Base-by-base conservation (phyloP, 2,113 vertebrate species). In the Anseranas semipalmata region DNA sequence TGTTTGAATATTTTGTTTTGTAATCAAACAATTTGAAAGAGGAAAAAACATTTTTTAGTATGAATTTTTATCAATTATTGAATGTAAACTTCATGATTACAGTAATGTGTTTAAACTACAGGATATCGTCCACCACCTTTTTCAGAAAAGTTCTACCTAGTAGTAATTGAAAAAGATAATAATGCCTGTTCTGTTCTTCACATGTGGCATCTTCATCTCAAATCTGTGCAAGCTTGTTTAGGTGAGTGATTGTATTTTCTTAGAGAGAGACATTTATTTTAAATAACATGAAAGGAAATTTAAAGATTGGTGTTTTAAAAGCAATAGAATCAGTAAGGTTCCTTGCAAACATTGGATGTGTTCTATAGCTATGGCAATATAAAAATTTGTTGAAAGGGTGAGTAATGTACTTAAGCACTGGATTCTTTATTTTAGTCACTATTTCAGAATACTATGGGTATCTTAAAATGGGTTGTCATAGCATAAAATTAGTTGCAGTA, bases 181-280 rank as follows among this genome's bases (percentile, higher is more conserved):
- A 98, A 98, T 97, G 98, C 98, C 80, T 98, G 98, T 96, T 99
- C 99, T 45, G 97, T 99, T 88, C 98, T 99, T 78, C 99, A 99
- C 78, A 99, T 99, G 99, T 99, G 99, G 99, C 99, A 99, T 91
- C 98, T 99, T 90, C 99, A 99, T 92, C 98, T 99, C 84, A 98
- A 99, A 96, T 99, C 99, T 94, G 99, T 99, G 43, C 99, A 99
- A 84, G 99, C 99, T 16, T 99, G 98, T 97, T 97, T 99, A 93
- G 99, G 99, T 99, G 93, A 98, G 99, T 98, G 43, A 62, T 22
- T 78, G 33, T 25, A 67, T 87, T 68, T 82, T 75, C 46, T 46
- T 74, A 35, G 45, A 82, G 56, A 50, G 3, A 20, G 21, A 27
- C 13, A 7, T 71, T 91, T 81, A 28, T 39, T 39, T 35, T 53